A percentile compares a stretch with the other conserved stretches of the same genome.
These are phyloP conservation scores for Brotula barbata DNA, from an alignment of 2,797 vertebrate species.

Conservation along the genomic window DNA sequence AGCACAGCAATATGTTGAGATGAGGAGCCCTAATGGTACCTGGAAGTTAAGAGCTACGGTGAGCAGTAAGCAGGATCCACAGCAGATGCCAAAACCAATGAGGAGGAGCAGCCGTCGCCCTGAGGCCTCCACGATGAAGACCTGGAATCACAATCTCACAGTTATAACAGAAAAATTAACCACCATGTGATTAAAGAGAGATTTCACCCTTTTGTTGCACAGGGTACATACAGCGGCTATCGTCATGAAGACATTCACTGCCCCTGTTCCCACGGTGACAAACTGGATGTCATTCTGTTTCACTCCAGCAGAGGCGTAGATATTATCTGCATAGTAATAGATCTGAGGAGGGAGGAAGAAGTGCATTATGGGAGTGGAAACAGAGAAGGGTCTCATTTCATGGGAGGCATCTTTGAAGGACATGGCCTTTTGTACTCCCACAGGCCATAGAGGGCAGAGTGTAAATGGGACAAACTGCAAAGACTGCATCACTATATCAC, in stretches of 20 bases:
- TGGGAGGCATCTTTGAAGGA: too few relatives aligned
- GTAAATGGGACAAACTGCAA: too few relatives aligned
- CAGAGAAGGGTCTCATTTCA: background rate
- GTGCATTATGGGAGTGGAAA: background rate
- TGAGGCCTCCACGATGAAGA: conserved; percentile 88
- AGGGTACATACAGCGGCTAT: conserved; percentile 80
- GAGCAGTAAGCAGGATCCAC: conserved; percentile 80
- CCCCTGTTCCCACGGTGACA: conserved; percentile 88
- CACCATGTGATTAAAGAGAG: background rate
- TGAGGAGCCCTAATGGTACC: conserved; percentile 65
- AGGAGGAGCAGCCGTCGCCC: conserved; percentile 87
- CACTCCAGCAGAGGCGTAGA: conserved; percentile 86
- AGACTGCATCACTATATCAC: too few relatives aligned
- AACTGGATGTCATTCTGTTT: conserved; percentile 78
- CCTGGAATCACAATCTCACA: conserved; percentile 66
- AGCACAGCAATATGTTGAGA: conserved; percentile 29
- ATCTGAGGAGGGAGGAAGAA: conserved; percentile 77
- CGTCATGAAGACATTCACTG: conserved; percentile 90
- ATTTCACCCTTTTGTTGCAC: background rate
- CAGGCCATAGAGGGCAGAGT: too few relatives aligned
- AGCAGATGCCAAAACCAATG: conserved; percentile 86
- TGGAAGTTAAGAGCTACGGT: conserved; percentile 86
- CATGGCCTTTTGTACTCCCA: too few relatives aligned
- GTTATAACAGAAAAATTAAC: background rate
- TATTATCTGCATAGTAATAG: conserved; percentile 92